Base-by-base conservation (phyloP, 2,113 vertebrate species). In the Emydocephalus ijimae region DNA sequence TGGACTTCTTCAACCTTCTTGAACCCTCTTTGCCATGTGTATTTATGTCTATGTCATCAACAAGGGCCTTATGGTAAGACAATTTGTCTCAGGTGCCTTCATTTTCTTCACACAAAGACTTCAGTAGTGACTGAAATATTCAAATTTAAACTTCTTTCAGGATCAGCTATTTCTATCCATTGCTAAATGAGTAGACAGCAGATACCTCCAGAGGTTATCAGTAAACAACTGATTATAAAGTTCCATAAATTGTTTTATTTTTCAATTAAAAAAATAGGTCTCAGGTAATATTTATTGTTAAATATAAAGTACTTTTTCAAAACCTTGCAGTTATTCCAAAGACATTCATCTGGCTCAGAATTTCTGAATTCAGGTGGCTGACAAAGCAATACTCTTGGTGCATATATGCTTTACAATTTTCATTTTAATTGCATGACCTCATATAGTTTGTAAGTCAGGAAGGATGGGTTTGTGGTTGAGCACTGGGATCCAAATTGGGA, bases 361-460 rank as follows among this genome's bases (percentile, higher is more conserved):
- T 3, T 15, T 34, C 4, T 93, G 54, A 45, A 92, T n/a, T 87
- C 91, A 90, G 89, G 43, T 90, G 85, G 5, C 69, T 34, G 1
- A 39, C 9, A 29, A 2, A 93, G 59, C 2, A 52, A 0, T 52
- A 43, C 64, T 88, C 94, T 34, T 64, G 29, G 3, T 90, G 5
- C 3, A 26, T 88, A n/a, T 88, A 23, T 59, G 89, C 91, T 94
- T 94, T 94, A 6, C 92, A 88, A 7, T 6, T 90, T 1, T 92
- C 0, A 92, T 93, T 96, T 94, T 64, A 92, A 90, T 94, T 92
- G 92, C 39, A 12, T 86, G 1, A 3, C 52, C 0, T 2, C 52
- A 93, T 24, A 89, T 43, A 87, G 89, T 93, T 55, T 55, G 26
- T 39, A 92, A 92, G 88, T 89, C 50, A 88, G 90, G 74, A 95